phyloP scores from a whole-genome alignment of 2,888 invertebrate species.

The Elegia similella region DNA sequence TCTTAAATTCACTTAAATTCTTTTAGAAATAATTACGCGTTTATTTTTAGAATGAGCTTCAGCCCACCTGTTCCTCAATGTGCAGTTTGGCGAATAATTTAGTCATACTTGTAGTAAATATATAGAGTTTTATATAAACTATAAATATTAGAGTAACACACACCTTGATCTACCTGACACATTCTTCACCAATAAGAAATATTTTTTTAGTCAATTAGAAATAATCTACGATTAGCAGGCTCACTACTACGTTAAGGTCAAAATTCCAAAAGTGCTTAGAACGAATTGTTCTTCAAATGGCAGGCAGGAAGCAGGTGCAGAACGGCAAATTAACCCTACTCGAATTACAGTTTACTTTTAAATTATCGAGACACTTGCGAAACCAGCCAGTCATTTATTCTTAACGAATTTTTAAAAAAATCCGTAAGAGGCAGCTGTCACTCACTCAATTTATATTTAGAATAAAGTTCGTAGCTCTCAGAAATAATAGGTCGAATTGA shows the following conservation, averaged over 20 bases:
- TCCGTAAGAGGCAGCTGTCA: slow-evolving; percentile 26
- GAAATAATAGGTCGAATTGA: slow-evolving; percentile 25
- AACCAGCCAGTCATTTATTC: slow-evolving; percentile 9
- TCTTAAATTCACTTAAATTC: background rate
- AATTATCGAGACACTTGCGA: slow-evolving; percentile 10
- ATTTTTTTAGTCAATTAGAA: too few species aligned
- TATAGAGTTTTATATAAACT: too few species aligned
- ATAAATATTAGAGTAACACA: too few species aligned
- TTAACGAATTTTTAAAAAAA: slow-evolving; percentile 3
- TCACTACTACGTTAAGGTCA: too few species aligned
- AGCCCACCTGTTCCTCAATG: background rate
- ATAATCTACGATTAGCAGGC: too few species aligned
- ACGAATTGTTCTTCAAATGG: slow-evolving; percentile 9
- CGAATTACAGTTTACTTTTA: slow-evolving; percentile 7
- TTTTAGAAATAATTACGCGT: background rate
- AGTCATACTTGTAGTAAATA: background rate
- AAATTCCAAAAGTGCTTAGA: background rate
- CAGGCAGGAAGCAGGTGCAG: slow-evolving; percentile 21
- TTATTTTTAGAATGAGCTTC: background rate
- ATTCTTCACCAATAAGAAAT: too few species aligned
- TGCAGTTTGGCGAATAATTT: background rate
- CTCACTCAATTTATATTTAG: slow-evolving; percentile 36
- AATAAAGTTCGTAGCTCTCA: slow-evolving; percentile 44
- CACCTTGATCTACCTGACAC: too few species aligned
- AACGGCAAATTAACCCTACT: slow-evolving; percentile 3